Evolutionary conservation across 2,888 invertebrate species (phyloP), one percentile per base, ranked within the genome.

Genomic region (Dynastes grantii): DNA sequence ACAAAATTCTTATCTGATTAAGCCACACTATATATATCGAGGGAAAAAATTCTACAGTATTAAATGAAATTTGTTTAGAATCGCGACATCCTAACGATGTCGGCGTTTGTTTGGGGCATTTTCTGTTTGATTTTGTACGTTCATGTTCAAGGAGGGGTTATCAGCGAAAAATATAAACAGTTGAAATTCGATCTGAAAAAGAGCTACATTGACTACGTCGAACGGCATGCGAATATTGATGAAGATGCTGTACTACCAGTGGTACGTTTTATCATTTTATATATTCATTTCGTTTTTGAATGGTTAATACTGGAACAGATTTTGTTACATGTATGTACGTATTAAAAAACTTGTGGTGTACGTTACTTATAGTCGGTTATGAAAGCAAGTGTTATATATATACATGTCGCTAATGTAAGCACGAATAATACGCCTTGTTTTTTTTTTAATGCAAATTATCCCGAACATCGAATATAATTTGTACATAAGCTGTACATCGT

Each of bases 191-290:
- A 45, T 75, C 0, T 75, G 8, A 75, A 27, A 40, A 45, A 40
- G 29, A 45, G 4, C 2, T 61, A 61, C 11, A 3, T 40, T 2
- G 27, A 61, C 45, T 63, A 61, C 6, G 61, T 75, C 3, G 73
- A 75, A 45, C 32, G 61, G 16, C 40, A 75, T 22, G 73, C 73
- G 1, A 45, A 75, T 45, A 61, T 75, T 2, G 27, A 75, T 11
- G 73, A 75, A 61, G 73, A 75, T 49, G 73, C 73, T 27, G 27
- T 61, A 16, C 3, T 75, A 27, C 11, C 16, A 61, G 73, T 75
- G 73, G 73, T 75, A 75, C 55, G 73, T 73, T 55, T 53, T 32
- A 9, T 32, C 11, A 32, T 49, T 68, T 4, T 68, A 51, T 51
- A 27, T 37, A 27, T 6, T 51, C 4, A 51, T 22, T 51, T 51